Percentiles rank a stretch among this genome's conserved stretches.
Evolutionary conservation across 2,113 vertebrate species (phyloP).

Genomic region (Eurystomus gularis): DNA sequence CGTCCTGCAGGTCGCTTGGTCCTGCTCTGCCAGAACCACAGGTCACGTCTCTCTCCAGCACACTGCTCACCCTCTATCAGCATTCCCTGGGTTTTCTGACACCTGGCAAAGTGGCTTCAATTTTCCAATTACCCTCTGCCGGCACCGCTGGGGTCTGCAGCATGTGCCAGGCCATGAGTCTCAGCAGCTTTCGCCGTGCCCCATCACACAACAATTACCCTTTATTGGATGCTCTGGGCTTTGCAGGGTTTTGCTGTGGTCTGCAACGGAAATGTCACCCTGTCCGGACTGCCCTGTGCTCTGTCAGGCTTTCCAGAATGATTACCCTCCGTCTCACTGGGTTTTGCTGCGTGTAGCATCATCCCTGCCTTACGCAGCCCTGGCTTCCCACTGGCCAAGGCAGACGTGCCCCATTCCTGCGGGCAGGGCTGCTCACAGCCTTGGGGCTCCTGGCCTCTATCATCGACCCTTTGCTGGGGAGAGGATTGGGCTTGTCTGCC

Average conservation of each 20-base stretch:
- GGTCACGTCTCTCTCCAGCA: fast-evolving
- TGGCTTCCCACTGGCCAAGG: too few species aligned
- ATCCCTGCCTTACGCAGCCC: fast-evolving
- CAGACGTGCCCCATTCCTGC: background rate
- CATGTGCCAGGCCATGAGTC: fast-evolving
- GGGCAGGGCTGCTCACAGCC: background rate
- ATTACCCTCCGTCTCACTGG: fast-evolving
- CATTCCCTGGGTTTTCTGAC: background rate
- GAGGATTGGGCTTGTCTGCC: background rate
- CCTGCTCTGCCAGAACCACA: fast-evolving
- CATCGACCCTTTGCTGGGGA: background rate
- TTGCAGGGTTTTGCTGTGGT: background rate
- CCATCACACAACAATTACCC: fast-evolving
- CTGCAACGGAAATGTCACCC: fast-evolving
- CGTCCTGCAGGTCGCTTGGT: fast-evolving
- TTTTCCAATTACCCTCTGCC: background rate
- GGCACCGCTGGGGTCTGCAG: fast-evolving
- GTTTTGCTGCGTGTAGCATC: background rate
- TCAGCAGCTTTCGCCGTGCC: background rate
- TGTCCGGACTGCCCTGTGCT: background rate
- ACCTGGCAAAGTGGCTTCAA: fast-evolving
- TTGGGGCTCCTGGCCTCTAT: background rate
- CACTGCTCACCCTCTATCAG: background rate
- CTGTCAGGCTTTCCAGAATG: background rate
- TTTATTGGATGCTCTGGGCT: fast-evolving